Base-by-base conservation (phyloP, 2,888 invertebrate genomes). In the Poecilus cupreus region DNA sequence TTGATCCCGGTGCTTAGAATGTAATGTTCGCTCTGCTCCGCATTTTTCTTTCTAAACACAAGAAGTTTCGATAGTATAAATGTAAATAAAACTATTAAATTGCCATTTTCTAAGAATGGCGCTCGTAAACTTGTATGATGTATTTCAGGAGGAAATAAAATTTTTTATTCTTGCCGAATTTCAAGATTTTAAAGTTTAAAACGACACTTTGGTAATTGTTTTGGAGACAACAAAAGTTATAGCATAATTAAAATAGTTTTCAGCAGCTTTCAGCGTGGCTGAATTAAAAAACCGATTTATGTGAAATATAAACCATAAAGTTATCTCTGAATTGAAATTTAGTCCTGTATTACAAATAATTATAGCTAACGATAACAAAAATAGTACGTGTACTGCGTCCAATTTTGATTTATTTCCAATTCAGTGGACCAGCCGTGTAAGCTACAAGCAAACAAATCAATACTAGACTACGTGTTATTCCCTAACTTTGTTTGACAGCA, bases 381-480 rank as follows among this genome's bases (percentile, higher is more conserved):
- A 68, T 68, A 37, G 64, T 68, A 5, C 64, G 20, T 68, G 64
- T 68, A 68, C 11, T n/a, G 37, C 18, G 64, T 68, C 64, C 64
- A 68, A 68, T 68, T 68, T 68, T 68, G 64, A 68, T 68, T 68
- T 68, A 68, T 68, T 68, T 37, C 64, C 64, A 37, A 68, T 68
- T 68, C 64, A 68, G 64, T 68, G 64, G 37, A 16, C 64, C 64
- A 68, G 18, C 18, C 64, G 64, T 68, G 37, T 68, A 68, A 68
- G 64, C 64, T 68, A 60, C 60, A 24, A 10, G 64, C 64, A 68
- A 68, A 68, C 64, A 68, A 68, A 68, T 68, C 64, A 68, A 68
- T 68, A 68, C 64, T 37, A 37, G 32, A 37, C 32, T 37, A 68
- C 64, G 64, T 32, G 64, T 68, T 68, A 68, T 68, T 68, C 24